Conservation (phyloP, 2,113 vertebrate genomes). For the Sisor rabdophorus region DNA sequence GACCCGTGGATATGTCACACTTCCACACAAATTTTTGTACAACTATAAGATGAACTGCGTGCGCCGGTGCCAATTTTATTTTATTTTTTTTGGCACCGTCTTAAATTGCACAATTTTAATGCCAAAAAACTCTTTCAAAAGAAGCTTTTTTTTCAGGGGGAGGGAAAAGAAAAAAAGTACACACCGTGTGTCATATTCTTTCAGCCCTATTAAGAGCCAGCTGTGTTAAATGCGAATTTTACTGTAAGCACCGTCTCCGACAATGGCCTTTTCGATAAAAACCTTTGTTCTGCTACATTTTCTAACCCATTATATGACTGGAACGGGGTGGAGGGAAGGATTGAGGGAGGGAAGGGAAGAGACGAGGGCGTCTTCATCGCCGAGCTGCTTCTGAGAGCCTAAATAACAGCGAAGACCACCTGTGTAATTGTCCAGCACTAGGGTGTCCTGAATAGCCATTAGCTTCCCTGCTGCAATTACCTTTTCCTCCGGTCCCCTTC, state of each 20-base stretch:
- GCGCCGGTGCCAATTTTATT: background rate
- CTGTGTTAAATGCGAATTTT: constrained; percentile 40
- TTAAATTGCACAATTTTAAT: constrained; percentile 37
- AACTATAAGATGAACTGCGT: constrained; percentile 8
- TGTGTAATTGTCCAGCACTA: constrained; percentile 63
- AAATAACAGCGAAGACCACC: constrained; percentile 67
- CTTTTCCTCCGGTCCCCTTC: constrained; percentile 57
- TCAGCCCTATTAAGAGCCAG: constrained; percentile 35
- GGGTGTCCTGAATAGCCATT: constrained; percentile 72
- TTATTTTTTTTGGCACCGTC: background rate
- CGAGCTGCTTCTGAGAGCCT: constrained; percentile 50
- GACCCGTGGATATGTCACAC: background rate
- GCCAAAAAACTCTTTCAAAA: constrained; percentile 31
- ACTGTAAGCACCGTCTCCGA: constrained; percentile 57
- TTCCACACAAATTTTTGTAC: background rate
- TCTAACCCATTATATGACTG: constrained; percentile 64
- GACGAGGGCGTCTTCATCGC: constrained; percentile 59
- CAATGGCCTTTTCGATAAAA: constrained; percentile 68
- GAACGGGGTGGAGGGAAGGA: constrained; percentile 40
- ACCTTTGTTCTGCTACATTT: constrained; percentile 67
- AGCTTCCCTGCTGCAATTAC: constrained; percentile 63
- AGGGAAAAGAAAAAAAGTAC: constrained; percentile 27
- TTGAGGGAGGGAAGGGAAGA: constrained; percentile 43
- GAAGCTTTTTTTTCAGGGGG: constrained; percentile 17
- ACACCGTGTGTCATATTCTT: constrained; percentile 41